Conservation (phyloP, 2,888 invertebrate genomes). For the Hetaerina titia region DNA sequence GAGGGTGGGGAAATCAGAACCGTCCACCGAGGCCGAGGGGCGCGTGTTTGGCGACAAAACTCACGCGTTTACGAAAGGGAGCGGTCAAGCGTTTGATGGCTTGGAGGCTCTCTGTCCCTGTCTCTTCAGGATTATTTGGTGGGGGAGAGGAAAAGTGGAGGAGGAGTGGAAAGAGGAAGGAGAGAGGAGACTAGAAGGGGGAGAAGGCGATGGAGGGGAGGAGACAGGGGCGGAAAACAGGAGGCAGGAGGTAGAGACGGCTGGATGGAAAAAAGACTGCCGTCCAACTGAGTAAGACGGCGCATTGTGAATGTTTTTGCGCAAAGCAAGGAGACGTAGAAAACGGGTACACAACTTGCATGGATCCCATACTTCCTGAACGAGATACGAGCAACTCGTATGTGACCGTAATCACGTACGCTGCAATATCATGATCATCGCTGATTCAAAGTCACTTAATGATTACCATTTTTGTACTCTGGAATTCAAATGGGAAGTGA, state of each 20-base stretch:
- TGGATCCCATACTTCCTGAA: not conserved
- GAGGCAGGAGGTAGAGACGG: not conserved
- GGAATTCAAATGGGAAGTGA: no score
- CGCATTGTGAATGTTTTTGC: not conserved
- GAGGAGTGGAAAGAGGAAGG: not conserved
- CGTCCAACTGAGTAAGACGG: not conserved
- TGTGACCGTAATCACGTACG: not conserved
- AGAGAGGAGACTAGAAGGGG: not conserved
- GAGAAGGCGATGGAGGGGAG: not conserved
- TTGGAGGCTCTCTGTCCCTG: not conserved
- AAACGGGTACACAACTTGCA: not conserved
- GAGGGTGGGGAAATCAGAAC: not conserved
- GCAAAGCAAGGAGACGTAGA: not conserved
- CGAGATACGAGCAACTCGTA: no score
- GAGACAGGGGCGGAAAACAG: not conserved
- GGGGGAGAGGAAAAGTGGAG: not conserved
- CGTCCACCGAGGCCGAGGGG: not conserved
- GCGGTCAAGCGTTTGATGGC: slow-evolving; percentile 29
- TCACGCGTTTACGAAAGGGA: slow-evolving; percentile 45
- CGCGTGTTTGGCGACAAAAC: not conserved
- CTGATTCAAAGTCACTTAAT: no score
- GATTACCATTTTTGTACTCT: no score
- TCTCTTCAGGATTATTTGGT: not conserved
- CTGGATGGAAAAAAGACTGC: not conserved
- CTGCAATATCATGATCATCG: not conserved